Conservation (phyloP, 1,140 invertebrate genomes). For the Ceratina japonica region DNA sequence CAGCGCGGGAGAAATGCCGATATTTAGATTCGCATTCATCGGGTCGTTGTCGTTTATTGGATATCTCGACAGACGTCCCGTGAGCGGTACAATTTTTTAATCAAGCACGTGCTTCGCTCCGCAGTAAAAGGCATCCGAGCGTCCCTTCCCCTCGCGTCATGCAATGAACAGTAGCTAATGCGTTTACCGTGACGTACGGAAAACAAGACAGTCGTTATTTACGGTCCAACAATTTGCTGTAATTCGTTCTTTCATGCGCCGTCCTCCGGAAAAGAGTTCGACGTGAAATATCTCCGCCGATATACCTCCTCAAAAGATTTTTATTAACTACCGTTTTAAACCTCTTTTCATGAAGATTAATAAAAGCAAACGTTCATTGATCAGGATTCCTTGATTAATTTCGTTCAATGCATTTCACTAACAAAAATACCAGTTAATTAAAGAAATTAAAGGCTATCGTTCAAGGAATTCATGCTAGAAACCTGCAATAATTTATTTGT, state of each 20-base stretch:
- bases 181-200: conserved; percentile 9
- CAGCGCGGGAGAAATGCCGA: conserved; percentile 17
- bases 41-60: conserved; percentile 29
- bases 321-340: too few species aligned
- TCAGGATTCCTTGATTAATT: too few species aligned
- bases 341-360: too few species aligned
- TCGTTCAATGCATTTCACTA: too few species aligned
- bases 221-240: conserved; percentile 30
- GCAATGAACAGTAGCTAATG: conserved; percentile 20
- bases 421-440: too few species aligned
- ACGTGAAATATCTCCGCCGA: not conserved
- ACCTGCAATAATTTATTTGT: too few species aligned
- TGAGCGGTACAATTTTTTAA: conserved; percentile 24
- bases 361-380: too few species aligned
- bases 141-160: not conserved
- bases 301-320: too few species aligned
- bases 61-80: conserved; percentile 8
- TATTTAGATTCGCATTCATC: conserved; percentile 42
- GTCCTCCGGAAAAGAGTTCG: not conserved
- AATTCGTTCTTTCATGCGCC: conserved; percentile 18
- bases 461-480: too few species aligned
- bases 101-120: not conserved
- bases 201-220: conserved; percentile 8
- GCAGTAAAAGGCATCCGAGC: conserved; percentile 2
- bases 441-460: too few species aligned